Percentiles rank a stretch among this genome's conserved stretches.
phyloP scores from a whole-genome alignment of 1,140 invertebrate genomes.

The Rhyacophila brunnea region DNA sequence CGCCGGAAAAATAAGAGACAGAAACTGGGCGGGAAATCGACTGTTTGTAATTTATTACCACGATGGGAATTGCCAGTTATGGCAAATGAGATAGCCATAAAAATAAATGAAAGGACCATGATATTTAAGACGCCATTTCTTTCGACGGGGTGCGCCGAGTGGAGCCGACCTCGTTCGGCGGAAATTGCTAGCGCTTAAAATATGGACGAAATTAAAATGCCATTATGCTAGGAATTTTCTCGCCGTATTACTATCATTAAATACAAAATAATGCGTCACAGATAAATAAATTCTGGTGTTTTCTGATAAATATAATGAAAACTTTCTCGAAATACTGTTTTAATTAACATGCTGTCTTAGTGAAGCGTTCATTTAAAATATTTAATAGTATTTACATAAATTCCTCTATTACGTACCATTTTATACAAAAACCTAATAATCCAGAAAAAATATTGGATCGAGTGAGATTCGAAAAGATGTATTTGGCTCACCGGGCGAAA shows the following conservation, averaged over 20 bases:
- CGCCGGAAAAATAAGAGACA: too few relatives aligned
- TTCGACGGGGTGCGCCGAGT: neutral
- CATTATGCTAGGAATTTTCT: conserved; percentile 23
- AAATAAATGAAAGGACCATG: conserved; percentile 30
- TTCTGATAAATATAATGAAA: too few relatives aligned
- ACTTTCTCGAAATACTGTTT: too few relatives aligned
- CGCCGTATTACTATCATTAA: conserved; percentile 6
- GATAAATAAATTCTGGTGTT: neutral
- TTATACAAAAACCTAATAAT: too few relatives aligned
- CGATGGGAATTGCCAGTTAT: conserved; percentile 23
- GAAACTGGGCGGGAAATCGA: conserved; percentile 11
- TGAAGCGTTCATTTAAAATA: too few relatives aligned
- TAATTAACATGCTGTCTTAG: too few relatives aligned
- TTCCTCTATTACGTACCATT: too few relatives aligned
- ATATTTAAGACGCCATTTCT: conserved; percentile 20
- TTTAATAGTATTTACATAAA: too few relatives aligned
- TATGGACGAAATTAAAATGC: conserved; percentile 31
- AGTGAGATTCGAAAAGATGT: too few relatives aligned
- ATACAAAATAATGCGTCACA: neutral
- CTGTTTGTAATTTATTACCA: conserved; percentile 25
- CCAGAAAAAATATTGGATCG: too few relatives aligned
- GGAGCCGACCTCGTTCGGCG: neutral
- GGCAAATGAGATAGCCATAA: conserved; percentile 32
- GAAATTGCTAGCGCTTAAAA: conserved; percentile 15
- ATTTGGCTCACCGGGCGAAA: too few relatives aligned